Evolutionary conservation across 2,113 vertebrate species (phyloP).

Genomic region (Isichthys henryi): DNA sequence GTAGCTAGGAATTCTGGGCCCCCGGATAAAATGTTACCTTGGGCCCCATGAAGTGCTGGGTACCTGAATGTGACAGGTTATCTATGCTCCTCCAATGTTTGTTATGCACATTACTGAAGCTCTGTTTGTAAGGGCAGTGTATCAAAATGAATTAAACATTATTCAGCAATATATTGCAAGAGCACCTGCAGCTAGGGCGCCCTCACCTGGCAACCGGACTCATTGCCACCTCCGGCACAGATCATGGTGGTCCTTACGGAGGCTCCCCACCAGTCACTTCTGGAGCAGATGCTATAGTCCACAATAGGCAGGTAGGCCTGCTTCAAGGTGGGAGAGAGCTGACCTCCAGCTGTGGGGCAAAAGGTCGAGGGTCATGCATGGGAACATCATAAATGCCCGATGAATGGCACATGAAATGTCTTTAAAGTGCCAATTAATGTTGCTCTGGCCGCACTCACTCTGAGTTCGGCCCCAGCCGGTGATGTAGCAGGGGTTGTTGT

Average conservation of each 20-base stretch:
- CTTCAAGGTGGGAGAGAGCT: conserved; percentile 69
- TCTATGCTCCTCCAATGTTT: not conserved
- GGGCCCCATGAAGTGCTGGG: not conserved
- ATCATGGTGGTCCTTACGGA: conserved; percentile 75
- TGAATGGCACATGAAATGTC: not conserved
- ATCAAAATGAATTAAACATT: not conserved
- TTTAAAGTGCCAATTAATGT: not conserved
- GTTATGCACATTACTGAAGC: not conserved
- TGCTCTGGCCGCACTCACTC: conserved; percentile 56
- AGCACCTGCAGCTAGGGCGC: not conserved
- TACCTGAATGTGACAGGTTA: not conserved
- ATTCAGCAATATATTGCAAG: not conserved
- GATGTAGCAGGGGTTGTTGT: conserved; percentile 75
- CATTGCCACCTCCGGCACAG: conserved; percentile 70
- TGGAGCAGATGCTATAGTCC: conserved; percentile 63
- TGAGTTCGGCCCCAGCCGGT: conserved; percentile 77
- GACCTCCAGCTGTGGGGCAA: conserved; percentile 62
- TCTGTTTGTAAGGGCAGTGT: not conserved
- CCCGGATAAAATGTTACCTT: not conserved
- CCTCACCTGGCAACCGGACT: conserved; percentile 64
- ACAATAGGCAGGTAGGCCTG: conserved; percentile 74
- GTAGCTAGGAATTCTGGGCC: not conserved
- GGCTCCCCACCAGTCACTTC: conserved; percentile 72
- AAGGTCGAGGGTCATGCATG: not conserved
- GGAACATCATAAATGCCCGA: not conserved